These are phyloP conservation scores for Caenorhabditis sp. DNA, from an alignment of 2,888 invertebrate species.

Conservation along the genomic window DNA sequence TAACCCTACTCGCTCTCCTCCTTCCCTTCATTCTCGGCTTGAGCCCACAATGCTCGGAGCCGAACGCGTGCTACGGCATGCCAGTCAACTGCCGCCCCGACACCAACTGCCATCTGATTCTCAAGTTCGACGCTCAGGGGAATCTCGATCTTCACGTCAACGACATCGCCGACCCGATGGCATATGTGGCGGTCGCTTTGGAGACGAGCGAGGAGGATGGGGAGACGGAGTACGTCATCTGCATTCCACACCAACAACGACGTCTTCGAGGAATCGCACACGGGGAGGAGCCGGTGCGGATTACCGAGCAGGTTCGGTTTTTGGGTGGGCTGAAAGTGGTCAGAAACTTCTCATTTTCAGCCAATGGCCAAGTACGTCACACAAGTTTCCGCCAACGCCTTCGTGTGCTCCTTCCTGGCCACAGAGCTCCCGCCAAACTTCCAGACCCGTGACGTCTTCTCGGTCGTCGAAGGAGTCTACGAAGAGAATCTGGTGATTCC, in stretches of 20 bases:
- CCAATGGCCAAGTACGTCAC: constrained; percentile 5
- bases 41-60: not conserved
- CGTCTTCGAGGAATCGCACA: not conserved
- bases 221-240: constrained; percentile 2
- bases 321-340: not conserved
- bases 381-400: not conserved
- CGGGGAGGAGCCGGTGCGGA: not conserved
- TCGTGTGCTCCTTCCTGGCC: constrained; percentile 9
- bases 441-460: not conserved
- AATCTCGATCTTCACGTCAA: constrained; percentile 10
- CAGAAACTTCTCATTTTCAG: not conserved
- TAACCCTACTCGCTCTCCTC: not conserved
- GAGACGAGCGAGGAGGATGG: not conserved
- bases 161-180: not conserved
- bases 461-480: not conserved
- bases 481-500: constrained; percentile 12
- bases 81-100: constrained; percentile 9
- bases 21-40: not conserved
- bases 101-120: constrained; percentile 1
- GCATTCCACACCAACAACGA: constrained; percentile 7
- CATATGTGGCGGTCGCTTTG: constrained; percentile 3
- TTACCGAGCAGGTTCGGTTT: constrained; percentile 11
- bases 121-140: constrained; percentile 15
- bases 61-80: constrained; percentile 6
- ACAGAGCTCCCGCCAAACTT: constrained; percentile 7